Evolutionary conservation across 2,113 vertebrate species (phyloP).

Genomic region (Anguilla rostrata): DNA sequence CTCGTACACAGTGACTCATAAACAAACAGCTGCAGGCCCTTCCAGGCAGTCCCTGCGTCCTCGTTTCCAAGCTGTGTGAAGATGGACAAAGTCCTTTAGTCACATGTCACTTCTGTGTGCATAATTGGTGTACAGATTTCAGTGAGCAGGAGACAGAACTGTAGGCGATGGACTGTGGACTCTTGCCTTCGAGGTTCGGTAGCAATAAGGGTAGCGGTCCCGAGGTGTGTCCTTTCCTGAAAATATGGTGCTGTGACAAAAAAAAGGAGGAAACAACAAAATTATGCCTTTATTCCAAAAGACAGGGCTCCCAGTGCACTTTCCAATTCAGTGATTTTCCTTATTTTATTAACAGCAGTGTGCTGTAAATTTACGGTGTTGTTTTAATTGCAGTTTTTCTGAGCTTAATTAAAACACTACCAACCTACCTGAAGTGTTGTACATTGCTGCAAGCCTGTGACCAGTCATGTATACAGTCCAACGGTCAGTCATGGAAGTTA

Average conservation of each 20-base stretch:
- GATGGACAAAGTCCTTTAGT: not conserved
- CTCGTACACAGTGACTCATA: conserved; percentile 46
- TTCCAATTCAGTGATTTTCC: not conserved
- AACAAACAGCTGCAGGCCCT: not conserved
- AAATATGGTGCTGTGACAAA: too few species aligned
- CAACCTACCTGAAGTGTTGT: not conserved
- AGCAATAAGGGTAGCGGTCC: not conserved
- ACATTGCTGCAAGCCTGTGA: not conserved
- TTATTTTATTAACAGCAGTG: not conserved
- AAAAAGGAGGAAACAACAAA: too few species aligned
- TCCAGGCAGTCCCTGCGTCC: not conserved
- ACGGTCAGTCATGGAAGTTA: not conserved
- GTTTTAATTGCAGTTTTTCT: not conserved
- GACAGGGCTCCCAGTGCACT: not conserved
- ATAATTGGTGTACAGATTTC: not conserved
- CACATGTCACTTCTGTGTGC: not conserved
- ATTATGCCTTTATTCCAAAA: not conserved
- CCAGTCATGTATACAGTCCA: not conserved
- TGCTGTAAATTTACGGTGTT: not conserved
- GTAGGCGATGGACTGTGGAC: not conserved
- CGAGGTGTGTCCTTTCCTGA: not conserved
- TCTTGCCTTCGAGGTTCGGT: not conserved
- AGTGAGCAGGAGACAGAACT: not conserved
- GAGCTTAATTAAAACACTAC: not conserved
- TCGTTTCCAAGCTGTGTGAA: not conserved